phyloP scores from a whole-genome alignment of 2,113 vertebrate species.

The Vimba vimba region DNA sequence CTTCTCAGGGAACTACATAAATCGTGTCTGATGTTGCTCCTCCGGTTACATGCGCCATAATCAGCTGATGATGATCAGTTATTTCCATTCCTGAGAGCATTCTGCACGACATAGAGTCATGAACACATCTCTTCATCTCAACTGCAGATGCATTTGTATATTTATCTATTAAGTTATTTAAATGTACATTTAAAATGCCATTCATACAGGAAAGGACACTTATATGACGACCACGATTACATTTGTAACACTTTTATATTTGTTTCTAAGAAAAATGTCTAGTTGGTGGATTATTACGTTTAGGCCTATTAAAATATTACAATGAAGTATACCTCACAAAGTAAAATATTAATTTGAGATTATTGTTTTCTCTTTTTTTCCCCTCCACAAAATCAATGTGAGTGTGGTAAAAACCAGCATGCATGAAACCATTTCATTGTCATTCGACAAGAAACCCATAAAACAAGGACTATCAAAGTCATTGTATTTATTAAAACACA shows the following conservation, averaged over 20 bases:
- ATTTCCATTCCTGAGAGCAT: slow-evolving; percentile 18
- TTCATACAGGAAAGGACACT: background rate
- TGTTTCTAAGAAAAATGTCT: background rate
- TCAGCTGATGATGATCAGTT: slow-evolving; percentile 44
- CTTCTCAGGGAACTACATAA: slow-evolving; percentile 51
- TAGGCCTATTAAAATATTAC: background rate
- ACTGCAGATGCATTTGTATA: background rate
- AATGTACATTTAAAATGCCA: background rate
- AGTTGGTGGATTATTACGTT: background rate
- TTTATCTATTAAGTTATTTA: background rate
- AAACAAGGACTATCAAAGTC: too few species aligned
- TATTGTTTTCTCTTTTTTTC: background rate
- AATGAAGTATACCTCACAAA: background rate
- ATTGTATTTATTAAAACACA: background rate
- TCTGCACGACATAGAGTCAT: background rate
- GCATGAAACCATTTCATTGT: background rate
- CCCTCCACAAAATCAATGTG: background rate
- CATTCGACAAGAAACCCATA: background rate
- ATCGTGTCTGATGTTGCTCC: slow-evolving; percentile 50
- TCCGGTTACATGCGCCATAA: slow-evolving; percentile 45
- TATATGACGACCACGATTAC: background rate
- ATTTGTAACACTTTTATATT: background rate
- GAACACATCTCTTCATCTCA: background rate
- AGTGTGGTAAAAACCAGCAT: background rate
- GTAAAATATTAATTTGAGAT: background rate